These are phyloP conservation scores for Aquatica leii DNA, from an alignment of 2,888 invertebrate genomes.

Conservation along the genomic window DNA sequence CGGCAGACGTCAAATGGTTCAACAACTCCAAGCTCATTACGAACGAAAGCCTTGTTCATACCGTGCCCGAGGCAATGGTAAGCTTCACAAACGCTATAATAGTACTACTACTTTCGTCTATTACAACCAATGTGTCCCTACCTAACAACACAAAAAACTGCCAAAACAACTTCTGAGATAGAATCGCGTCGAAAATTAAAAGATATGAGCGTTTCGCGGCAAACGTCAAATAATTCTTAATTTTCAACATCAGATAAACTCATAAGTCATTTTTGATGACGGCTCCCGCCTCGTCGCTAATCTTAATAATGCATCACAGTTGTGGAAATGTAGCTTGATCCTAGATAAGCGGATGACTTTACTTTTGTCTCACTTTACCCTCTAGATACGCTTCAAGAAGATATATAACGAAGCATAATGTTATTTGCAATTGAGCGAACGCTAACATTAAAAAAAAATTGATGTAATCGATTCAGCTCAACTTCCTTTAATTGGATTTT, in stretches of 20 bases:
- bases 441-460: no score
- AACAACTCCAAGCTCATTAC: constrained; percentile 71
- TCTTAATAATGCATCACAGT: constrained; percentile 37
- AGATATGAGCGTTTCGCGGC: constrained; percentile 30
- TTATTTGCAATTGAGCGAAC: no score
- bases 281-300: constrained; percentile 30
- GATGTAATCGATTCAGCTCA: no score
- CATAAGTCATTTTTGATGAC: constrained; percentile 39
- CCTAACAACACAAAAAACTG: constrained; percentile 17
- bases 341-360: constrained; percentile 25
- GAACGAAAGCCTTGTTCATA: constrained; percentile 45
- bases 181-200: constrained; percentile 35
- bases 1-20: constrained; percentile 85
- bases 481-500: neutral
- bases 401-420: no score
- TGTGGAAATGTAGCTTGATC: constrained; percentile 31
- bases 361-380: neutral
- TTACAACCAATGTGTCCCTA: no score
- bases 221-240: constrained; percentile 40
- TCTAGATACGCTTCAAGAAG: neutral
- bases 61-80: constrained; percentile 45
- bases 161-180: no score
- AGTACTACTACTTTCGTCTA: neutral
- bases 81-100: constrained; percentile 19
- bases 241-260: constrained; percentile 40